These are phyloP conservation scores for Crax fasciolata DNA, from an alignment of 2,797 vertebrate species.

Conservation along the genomic window DNA sequence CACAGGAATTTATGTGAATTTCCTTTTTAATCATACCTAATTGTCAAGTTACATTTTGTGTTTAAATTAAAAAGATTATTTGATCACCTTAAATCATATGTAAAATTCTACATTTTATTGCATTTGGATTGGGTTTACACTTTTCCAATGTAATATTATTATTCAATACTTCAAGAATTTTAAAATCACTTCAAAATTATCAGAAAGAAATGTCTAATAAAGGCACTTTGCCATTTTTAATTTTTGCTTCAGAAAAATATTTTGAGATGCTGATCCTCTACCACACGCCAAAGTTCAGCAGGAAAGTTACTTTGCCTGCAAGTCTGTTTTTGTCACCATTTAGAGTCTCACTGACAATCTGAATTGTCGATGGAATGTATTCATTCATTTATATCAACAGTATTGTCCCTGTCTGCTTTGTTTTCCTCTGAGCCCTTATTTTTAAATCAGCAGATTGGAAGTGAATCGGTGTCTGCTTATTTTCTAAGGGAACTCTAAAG, in stretches of 20 bases:
- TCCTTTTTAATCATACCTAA: neutral
- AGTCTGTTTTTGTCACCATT: neutral
- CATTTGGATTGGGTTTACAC: neutral
- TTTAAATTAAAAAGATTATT: neutral
- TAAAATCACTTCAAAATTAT: neutral
- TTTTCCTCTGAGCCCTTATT: conserved; percentile 57
- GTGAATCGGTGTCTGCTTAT: conserved; percentile 69
- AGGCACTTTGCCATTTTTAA: neutral
- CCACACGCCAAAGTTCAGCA: neutral
- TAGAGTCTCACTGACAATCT: conserved; percentile 45
- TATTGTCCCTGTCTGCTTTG: conserved; percentile 71
- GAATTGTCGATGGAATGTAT: conserved; percentile 66
- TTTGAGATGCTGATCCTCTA: neutral
- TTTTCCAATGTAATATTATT: neutral
- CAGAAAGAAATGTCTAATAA: neutral
- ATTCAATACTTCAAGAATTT: neutral
- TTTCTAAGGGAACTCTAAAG: conserved; percentile 63
- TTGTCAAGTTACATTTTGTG: neutral
- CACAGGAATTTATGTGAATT: neutral
- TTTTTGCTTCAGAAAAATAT: conserved; percentile 26
- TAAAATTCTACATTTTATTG: neutral
- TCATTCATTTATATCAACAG: conserved; percentile 65
- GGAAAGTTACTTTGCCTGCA: conserved; percentile 17
- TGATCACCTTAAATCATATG: neutral
- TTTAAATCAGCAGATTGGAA: conserved; percentile 59